A percentile compares a stretch with the other conserved stretches of the same genome.
phyloP scores from a whole-genome alignment of 2,797 vertebrate species.

The Platalea minor region DNA sequence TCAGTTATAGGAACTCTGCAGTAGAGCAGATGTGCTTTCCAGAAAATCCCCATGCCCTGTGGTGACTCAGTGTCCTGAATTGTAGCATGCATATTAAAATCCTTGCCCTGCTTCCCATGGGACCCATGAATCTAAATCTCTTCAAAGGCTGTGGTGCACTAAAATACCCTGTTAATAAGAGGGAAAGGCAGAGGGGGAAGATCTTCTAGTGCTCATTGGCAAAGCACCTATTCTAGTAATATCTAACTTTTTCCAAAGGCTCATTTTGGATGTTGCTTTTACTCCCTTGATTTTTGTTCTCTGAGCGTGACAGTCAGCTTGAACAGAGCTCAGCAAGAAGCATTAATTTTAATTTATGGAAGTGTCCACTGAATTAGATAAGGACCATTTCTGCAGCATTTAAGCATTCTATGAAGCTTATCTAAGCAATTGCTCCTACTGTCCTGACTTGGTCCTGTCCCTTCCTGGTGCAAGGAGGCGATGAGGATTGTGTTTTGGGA shows the following conservation, averaged over 20 bases:
- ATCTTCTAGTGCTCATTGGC: not conserved
- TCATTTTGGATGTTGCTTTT: not conserved
- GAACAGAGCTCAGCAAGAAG: not conserved
- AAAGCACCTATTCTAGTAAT: not conserved
- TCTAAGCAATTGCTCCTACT: not conserved
- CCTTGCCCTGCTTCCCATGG: not conserved
- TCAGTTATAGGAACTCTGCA: not conserved
- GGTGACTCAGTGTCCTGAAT: not conserved
- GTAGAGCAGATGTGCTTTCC: not conserved
- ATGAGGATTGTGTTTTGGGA: not conserved
- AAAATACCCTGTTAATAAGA: not conserved
- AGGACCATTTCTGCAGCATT: not conserved
- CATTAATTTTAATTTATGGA: not conserved
- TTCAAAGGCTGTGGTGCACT: not conserved
- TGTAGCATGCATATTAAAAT: not conserved
- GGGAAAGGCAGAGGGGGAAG: not conserved
- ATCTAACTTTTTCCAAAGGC: not conserved
- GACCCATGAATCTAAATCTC: not conserved
- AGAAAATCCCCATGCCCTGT: not conserved
- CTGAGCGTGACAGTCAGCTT: not conserved
- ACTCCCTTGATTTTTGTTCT: not conserved
- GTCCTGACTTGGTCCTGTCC: not conserved
- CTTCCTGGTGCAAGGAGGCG: not conserved
- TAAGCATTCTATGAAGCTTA: not conserved
- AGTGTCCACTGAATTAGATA: not conserved